Evolutionary conservation across 2,888 invertebrate genomes (phyloP).

Genomic region (Adineta ricciae): DNA sequence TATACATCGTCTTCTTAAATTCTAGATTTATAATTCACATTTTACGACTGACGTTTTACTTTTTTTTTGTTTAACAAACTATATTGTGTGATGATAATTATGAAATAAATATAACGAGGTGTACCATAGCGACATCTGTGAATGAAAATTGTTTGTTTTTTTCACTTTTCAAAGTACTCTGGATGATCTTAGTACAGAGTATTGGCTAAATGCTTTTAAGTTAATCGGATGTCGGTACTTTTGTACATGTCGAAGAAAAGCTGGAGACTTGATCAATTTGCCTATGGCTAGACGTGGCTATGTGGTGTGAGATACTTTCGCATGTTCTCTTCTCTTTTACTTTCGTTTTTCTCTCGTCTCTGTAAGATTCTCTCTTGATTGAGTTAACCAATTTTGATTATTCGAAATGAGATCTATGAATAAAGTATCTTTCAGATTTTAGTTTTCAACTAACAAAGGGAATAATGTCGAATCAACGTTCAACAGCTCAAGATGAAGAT

Average conservation of each 20-base stretch:
- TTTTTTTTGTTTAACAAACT: background rate
- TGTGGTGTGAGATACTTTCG: background rate
- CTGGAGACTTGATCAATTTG: background rate
- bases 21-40: background rate
- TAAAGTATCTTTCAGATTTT: background rate
- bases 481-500: slow-evolving; percentile 68
- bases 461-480: background rate
- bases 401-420: too few species aligned
- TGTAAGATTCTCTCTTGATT: background rate
- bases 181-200: background rate
- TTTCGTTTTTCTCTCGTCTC: background rate
- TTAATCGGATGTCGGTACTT: background rate
- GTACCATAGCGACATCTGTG: background rate
- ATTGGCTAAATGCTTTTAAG: background rate
- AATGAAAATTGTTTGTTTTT: background rate
- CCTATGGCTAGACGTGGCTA: background rate
- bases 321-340: background rate
- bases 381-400: too few species aligned
- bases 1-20: background rate
- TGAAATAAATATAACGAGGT: background rate
- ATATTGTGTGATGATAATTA: background rate
- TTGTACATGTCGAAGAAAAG: background rate
- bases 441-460: background rate
- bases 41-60: background rate
- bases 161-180: background rate